Base-by-base conservation (phyloP, 2,888 invertebrate genomes). In the Acrobasis suavella region DNA sequence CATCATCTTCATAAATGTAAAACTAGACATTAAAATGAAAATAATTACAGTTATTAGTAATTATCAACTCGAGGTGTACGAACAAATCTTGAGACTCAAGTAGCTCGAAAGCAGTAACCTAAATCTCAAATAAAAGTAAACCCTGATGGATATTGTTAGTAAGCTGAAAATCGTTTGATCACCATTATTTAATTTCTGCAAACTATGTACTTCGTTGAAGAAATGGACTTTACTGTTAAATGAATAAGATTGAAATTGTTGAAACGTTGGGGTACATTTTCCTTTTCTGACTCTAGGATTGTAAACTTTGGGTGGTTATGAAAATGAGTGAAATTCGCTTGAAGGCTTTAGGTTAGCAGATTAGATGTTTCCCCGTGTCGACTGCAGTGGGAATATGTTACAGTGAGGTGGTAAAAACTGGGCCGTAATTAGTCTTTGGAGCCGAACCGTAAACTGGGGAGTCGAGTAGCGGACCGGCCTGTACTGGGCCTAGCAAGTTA, bases 391-490 rank as follows among this genome's bases (percentile, higher is more conserved):
- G 77, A 83, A 80, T 80, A 84, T 79, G 80, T 82, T 77, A 81
- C 75, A 77, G 81, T 66, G 77, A 78, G 79, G 78, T 78, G 81
- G 84, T 85, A 86, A 86, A 87, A 86, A 87, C 82, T 83, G 78
- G 73, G 80, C 72, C 75, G 85, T 89, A 90, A 90, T 90, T 89
- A 90, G 88, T 87, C 80, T 84, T 83, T 83, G 81, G 77, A 85
- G 77, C 69, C 77, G 80, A 83, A 83, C 85, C 81, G 85, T 85
- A 83, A 86, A 86, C 83, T 74, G 78, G 74, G 75, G 75, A 75
- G 71, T 72, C 70, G 70, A 78, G 80, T 75, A 78, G 73, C 49
- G 63, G 67, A 71, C 66, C 17, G 46, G 46, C 46, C 17, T 17
- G 2, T 16, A 17, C 74, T 76, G 16, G 67, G 68, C 50, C 72